phyloP scores from a whole-genome alignment of 1,140 invertebrate species.

The Meteorus sp. region DNA sequence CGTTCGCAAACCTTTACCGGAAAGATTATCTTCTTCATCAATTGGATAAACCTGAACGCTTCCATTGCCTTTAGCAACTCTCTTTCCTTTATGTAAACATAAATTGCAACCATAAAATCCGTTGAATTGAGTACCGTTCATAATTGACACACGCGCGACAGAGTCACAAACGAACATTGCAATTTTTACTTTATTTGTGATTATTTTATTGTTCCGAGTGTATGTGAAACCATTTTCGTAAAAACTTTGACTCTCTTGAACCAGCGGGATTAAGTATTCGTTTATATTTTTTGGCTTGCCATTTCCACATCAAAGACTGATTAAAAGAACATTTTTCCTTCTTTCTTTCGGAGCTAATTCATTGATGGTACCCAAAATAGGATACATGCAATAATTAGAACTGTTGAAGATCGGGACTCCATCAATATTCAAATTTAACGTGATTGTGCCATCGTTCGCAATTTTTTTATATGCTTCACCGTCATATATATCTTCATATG shows the following conservation, averaged over 20 bases:
- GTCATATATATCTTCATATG: slow-evolving; percentile 32
- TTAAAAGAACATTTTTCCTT: slow-evolving; percentile 21
- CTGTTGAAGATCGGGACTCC: slow-evolving; percentile 30
- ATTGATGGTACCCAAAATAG: slow-evolving; percentile 28
- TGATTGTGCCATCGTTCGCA: slow-evolving; percentile 7
- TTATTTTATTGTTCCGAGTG: slow-evolving; percentile 4
- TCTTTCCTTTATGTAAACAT: slow-evolving; percentile 32
- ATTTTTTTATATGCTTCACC: slow-evolving; percentile 26
- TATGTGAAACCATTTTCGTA: slow-evolving; percentile 24
- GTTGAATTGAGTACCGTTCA: slow-evolving; percentile 31
- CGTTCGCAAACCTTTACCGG: slow-evolving; percentile 23
- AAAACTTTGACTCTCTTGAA: slow-evolving; percentile 19
- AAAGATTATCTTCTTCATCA: slow-evolving; percentile 18
- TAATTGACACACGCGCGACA: slow-evolving; percentile 27
- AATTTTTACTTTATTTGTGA: slow-evolving; percentile 25
- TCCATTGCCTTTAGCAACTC: slow-evolving; percentile 28
- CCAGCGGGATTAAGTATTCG: slow-evolving; percentile 29
- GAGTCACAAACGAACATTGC: slow-evolving; percentile 30
- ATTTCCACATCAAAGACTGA: slow-evolving; percentile 27
- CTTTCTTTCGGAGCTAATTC: slow-evolving; percentile 17
- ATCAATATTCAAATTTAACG: slow-evolving; percentile 29
- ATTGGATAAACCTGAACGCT: slow-evolving; percentile 26
- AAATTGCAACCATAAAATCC: slow-evolving; percentile 35
- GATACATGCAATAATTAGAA: slow-evolving; percentile 19
- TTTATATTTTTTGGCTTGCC: slow-evolving; percentile 31